Percentiles rank a stretch among this genome's conserved stretches.
These are phyloP conservation scores for Hesperia comma DNA, from an alignment of 2,888 invertebrate genomes.

Conservation along the genomic window DNA sequence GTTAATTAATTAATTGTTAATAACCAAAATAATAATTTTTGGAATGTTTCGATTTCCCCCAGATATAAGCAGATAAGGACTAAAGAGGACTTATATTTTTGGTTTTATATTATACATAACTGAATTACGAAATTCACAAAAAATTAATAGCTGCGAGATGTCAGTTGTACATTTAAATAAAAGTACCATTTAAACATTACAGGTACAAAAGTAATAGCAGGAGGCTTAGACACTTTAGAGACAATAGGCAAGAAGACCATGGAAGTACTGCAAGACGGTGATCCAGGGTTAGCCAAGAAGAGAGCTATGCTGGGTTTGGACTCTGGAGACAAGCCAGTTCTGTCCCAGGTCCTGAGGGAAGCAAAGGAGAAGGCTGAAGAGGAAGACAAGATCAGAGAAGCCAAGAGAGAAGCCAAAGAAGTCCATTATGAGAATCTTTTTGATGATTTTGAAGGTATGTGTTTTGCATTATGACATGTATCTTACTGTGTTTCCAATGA, in stretches of 20 bases:
- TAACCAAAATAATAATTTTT: no score
- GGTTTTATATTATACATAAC: no score
- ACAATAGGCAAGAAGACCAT: constrained; percentile 97
- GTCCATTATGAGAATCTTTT: constrained; percentile 91
- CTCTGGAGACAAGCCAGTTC: constrained; percentile 84
- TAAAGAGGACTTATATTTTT: no score
- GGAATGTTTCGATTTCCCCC: no score
- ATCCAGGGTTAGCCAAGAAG: constrained; percentile 93
- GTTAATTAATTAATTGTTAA: no score
- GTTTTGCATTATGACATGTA: neutral
- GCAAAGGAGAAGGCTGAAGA: constrained; percentile 88
- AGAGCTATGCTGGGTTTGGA: constrained; percentile 86
- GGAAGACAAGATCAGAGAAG: constrained; percentile 79
- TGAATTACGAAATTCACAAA: no score
- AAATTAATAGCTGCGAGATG: no score
- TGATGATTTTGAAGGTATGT: constrained; percentile 92
- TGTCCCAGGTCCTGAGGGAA: constrained; percentile 87
- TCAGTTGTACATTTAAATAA: no score
- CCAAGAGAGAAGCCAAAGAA: constrained; percentile 78
- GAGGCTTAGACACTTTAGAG: constrained; percentile 94
- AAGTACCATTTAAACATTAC: constrained; percentile 43
- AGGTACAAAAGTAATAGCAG: constrained; percentile 89
- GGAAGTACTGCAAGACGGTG: constrained; percentile 95
- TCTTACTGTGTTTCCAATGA: no score
- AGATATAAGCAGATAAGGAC: no score